phyloP scores from a whole-genome alignment of 2,797 vertebrate genomes.

The Caiman crocodilus region DNA sequence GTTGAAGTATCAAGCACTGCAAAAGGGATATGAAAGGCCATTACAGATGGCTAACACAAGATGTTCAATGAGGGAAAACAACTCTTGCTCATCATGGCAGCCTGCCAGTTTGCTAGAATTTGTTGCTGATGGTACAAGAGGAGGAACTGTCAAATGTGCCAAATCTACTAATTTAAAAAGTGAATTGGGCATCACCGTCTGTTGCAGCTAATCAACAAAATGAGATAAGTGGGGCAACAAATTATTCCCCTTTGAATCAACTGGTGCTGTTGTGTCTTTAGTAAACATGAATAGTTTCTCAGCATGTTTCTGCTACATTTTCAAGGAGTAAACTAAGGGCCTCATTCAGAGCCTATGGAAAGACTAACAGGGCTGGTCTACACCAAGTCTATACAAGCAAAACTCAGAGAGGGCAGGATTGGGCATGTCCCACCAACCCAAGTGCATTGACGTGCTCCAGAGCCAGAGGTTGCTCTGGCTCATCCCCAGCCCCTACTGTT shows the following conservation, averaged over 20 bases:
- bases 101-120: background rate
- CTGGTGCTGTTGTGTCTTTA: constrained; percentile 17
- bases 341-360: background rate
- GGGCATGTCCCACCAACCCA: too few species aligned
- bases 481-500: too few species aligned
- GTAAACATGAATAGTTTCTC: constrained; percentile 44
- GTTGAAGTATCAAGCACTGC: constrained; percentile 15
- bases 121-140: constrained; percentile 30
- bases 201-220: constrained; percentile 50
- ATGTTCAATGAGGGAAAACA: background rate
- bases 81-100: background rate
- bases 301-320: constrained; percentile 24
- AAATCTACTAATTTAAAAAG: constrained; percentile 49
- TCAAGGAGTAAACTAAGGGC: constrained; percentile 13
- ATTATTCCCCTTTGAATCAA: constrained; percentile 60
- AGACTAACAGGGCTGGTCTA: background rate
- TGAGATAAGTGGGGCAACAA: constrained; percentile 37
- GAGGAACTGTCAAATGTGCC: constrained; percentile 33
- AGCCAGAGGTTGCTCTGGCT: too few species aligned
- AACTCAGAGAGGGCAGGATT: too few species aligned
- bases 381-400: too few species aligned
- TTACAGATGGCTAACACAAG: constrained; percentile 22
- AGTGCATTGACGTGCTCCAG: too few species aligned
- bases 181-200: constrained; percentile 43
- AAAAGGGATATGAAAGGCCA: background rate